A percentile compares a stretch with the other conserved stretches of the same genome.
phyloP scores from a whole-genome alignment of 2,888 invertebrate species.

The Conus canariensis region DNA sequence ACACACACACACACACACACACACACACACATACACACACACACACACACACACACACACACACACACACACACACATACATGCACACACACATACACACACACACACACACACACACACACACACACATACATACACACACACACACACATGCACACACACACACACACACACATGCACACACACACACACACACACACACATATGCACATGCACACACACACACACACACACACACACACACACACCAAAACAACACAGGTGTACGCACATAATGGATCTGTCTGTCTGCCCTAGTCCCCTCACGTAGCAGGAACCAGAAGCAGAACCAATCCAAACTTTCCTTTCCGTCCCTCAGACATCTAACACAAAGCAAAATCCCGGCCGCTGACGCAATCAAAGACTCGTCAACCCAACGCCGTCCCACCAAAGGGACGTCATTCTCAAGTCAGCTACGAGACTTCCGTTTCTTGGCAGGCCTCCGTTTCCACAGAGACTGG shows the following conservation, averaged over 20 bases:
- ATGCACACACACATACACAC: not conserved
- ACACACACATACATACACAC: not conserved
- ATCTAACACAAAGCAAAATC: no score
- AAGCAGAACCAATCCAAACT: no score
- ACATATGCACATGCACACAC: not conserved
- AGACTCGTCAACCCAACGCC: no score
- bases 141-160: not conserved
- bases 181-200: not conserved
- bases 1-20: not conserved
- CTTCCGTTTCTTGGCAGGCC: no score
- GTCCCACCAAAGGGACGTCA: no score
- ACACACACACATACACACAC: not conserved
- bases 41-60: not conserved
- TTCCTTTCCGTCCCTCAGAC: no score
- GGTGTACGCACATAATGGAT: no score
- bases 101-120: not conserved
- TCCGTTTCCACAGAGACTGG: no score
- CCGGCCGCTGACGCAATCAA: no score
- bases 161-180: not conserved
- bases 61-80: not conserved
- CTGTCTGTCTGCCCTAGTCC: no score
- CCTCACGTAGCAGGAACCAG: no score
- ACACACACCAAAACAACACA: not conserved
- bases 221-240: constrained; percentile 15
- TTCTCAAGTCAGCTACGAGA: no score